These are phyloP conservation scores for Cephus nigrinus DNA, from an alignment of 2,888 invertebrate species.

Conservation along the genomic window DNA sequence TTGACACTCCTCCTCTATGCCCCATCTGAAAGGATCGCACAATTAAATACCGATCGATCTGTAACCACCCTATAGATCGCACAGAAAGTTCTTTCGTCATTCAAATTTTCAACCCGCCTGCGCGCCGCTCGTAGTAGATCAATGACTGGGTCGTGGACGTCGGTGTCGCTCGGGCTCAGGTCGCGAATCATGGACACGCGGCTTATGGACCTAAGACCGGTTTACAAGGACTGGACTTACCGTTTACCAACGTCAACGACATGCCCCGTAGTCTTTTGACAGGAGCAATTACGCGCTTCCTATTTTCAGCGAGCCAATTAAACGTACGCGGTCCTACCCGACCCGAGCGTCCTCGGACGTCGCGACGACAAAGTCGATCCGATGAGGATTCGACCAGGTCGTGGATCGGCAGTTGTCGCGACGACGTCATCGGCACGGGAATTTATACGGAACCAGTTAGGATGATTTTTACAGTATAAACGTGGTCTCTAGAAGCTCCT, in stretches of 20 bases:
- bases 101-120: not conserved
- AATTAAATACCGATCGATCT: not conserved
- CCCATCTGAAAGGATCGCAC: constrained; percentile 52
- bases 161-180: not conserved
- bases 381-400: not conserved
- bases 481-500: constrained; percentile 6
- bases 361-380: not conserved
- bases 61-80: not conserved
- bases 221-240: not conserved
- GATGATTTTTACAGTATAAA: not conserved
- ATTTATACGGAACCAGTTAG: not conserved
- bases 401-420: not conserved
- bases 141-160: not conserved
- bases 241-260: not conserved
- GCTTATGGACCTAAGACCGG: not conserved
- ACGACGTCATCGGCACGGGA: not conserved
- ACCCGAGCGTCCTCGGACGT: not conserved
- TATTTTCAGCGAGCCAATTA: not conserved
- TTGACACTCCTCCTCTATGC: constrained; percentile 43
- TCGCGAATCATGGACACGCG: not conserved
- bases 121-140: not conserved
- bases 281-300: not conserved
- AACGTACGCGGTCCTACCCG: not conserved
- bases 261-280: not conserved
- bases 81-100: not conserved